These are phyloP conservation scores for Brachirus orientalis DNA, from an alignment of 2,113 vertebrate genomes.

Conservation along the genomic window DNA sequence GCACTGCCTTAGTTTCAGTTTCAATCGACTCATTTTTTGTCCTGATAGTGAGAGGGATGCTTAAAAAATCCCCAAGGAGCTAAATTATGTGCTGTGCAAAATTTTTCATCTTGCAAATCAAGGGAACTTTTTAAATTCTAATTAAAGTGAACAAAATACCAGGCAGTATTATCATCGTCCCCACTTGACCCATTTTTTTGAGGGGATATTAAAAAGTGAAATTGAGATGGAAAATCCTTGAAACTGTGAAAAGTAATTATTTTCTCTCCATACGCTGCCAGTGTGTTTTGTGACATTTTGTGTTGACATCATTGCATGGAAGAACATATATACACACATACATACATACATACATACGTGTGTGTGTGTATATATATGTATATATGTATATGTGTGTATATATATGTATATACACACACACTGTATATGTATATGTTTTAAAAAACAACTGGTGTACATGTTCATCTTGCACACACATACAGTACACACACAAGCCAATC, in stretches of 20 bases:
- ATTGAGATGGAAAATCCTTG: neutral
- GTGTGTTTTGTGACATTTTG: neutral
- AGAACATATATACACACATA: no score
- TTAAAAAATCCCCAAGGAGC: neutral
- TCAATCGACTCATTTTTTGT: neutral
- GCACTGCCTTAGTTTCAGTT: slow-evolving; percentile 2
- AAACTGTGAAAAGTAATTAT: neutral
- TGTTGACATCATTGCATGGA: neutral
- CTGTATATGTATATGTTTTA: no score
- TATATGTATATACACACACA: neutral
- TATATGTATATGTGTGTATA: no score
- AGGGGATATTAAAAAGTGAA: neutral
- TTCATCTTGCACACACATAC: neutral
- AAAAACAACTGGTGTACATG: neutral
- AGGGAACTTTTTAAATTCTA: slow-evolving; percentile 19
- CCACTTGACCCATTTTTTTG: slow-evolving; percentile 8
- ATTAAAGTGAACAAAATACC: neutral
- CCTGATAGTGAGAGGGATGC: neutral
- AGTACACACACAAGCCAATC: slow-evolving; percentile 40
- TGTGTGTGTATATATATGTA: neutral
- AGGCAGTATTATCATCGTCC: neutral
- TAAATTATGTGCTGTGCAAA: slow-evolving; percentile 7
- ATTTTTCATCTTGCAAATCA: neutral
- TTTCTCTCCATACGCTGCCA: neutral
- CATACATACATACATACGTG: no score